Conservation (phyloP, 2,113 vertebrate genomes). For the Orcinus orca region DNA sequence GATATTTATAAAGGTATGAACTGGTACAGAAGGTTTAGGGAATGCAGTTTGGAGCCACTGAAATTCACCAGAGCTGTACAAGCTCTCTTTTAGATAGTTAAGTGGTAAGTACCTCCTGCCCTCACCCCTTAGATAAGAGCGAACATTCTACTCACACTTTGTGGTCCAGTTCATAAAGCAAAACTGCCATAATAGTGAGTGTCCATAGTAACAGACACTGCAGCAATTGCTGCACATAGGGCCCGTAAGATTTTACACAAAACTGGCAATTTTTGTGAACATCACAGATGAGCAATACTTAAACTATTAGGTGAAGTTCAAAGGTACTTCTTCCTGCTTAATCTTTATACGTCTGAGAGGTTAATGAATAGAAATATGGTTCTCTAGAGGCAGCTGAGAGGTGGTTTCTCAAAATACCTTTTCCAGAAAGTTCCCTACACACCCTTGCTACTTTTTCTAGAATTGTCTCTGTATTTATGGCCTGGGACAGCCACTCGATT, state of each 20-base stretch:
- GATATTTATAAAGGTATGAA: background rate
- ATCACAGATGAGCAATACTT: background rate
- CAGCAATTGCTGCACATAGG: too few relatives aligned
- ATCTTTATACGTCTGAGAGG: background rate
- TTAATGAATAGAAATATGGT: background rate
- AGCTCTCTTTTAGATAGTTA: background rate
- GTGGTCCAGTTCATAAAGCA: background rate
- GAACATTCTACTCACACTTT: background rate
- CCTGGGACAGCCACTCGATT: background rate
- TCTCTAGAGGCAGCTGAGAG: background rate
- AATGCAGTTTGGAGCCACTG: background rate
- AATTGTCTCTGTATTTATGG: background rate
- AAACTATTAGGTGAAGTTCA: background rate
- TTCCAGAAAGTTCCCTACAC: background rate
- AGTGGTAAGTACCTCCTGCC: background rate
- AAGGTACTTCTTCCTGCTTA: background rate
- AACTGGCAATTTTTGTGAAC: background rate
- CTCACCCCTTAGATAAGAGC: background rate
- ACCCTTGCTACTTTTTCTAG: background rate
- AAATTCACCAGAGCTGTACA: background rate
- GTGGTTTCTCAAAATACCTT: background rate
- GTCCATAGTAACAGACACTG: background rate
- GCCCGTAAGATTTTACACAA: background rate
- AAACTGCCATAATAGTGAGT: accelerated
- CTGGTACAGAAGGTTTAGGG: background rate